These are phyloP conservation scores for Pyrochroa serraticornis DNA, from an alignment of 2,888 invertebrate genomes.

Conservation along the genomic window DNA sequence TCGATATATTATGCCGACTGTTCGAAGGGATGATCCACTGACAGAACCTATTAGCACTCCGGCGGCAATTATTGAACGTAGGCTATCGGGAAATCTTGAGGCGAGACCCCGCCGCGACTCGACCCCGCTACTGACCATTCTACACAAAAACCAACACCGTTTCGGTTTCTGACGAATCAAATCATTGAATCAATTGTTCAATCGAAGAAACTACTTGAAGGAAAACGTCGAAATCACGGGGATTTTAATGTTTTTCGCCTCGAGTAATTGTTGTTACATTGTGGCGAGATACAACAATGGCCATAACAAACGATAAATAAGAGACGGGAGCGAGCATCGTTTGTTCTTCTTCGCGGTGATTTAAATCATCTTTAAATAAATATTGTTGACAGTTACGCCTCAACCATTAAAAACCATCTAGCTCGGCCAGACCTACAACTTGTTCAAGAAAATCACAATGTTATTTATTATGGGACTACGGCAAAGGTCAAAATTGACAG, in stretches of 20 bases:
- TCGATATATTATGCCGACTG: constrained; percentile 50
- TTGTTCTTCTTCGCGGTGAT: constrained; percentile 24
- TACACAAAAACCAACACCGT: constrained; percentile 18
- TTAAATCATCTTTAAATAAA: constrained; percentile 58
- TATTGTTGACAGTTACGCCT: constrained; percentile 58
- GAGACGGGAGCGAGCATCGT: constrained; percentile 9
- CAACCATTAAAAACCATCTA: constrained; percentile 49
- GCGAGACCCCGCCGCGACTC: constrained; percentile 36
- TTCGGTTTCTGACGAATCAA: constrained; percentile 40
- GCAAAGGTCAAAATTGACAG: constrained; percentile 44
- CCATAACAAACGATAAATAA: constrained; percentile 19
- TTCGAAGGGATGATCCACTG: constrained; percentile 48
- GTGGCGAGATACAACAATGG: constrained; percentile 8
- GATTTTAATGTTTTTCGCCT: neutral
- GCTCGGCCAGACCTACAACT: constrained; percentile 49
- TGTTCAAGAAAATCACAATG: constrained; percentile 51
- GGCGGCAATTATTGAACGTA: constrained; percentile 36
- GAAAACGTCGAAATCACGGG: neutral
- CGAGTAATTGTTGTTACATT: constrained; percentile 11
- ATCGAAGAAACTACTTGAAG: constrained; percentile 9
- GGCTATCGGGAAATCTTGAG: constrained; percentile 46
- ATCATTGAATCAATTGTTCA: constrained; percentile 49
- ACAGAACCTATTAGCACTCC: constrained; percentile 54
- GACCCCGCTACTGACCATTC: constrained; percentile 52
- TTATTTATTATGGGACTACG: constrained; percentile 48